Percentiles rank a stretch among this genome's conserved stretches.
Conservation (phyloP, 2,113 vertebrate genomes). For the Eptesicus fuscus region DNA sequence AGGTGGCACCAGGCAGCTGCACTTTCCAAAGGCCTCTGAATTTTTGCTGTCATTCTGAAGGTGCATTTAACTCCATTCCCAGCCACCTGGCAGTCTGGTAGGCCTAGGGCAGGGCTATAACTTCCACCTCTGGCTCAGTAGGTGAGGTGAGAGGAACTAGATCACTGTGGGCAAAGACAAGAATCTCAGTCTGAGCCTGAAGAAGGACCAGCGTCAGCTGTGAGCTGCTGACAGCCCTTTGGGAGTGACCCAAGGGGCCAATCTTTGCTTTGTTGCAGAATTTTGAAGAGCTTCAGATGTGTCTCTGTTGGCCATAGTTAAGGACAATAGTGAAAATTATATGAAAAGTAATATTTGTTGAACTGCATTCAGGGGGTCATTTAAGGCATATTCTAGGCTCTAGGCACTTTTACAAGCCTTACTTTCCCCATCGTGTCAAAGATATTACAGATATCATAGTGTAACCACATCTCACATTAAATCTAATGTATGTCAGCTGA, state of each 20-base stretch:
- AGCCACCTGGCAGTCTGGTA: not conserved
- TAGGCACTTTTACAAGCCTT: not conserved
- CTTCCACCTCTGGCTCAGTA: not conserved
- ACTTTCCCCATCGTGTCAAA: not conserved
- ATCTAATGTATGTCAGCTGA: not conserved
- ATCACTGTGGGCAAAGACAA: not conserved
- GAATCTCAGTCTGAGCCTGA: not conserved
- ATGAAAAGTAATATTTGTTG: not conserved
- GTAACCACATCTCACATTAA: not conserved
- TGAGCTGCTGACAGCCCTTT: not conserved
- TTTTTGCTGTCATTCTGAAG: not conserved
- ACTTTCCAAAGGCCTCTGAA: not conserved
- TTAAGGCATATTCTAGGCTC: not conserved
- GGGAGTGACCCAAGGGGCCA: not conserved
- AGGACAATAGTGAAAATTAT: not conserved
- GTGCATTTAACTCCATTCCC: not conserved
- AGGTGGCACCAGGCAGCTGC: not conserved
- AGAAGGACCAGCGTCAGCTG: not conserved
- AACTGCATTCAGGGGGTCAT: not conserved
- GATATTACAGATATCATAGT: not conserved
- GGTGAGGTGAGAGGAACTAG: not conserved
- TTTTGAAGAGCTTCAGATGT: not conserved
- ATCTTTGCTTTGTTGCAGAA: not conserved
- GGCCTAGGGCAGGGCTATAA: not conserved
- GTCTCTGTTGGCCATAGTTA: not conserved